Evolutionary conservation across 2,888 invertebrate species (phyloP).

Genomic region (Philaethria dido): DNA sequence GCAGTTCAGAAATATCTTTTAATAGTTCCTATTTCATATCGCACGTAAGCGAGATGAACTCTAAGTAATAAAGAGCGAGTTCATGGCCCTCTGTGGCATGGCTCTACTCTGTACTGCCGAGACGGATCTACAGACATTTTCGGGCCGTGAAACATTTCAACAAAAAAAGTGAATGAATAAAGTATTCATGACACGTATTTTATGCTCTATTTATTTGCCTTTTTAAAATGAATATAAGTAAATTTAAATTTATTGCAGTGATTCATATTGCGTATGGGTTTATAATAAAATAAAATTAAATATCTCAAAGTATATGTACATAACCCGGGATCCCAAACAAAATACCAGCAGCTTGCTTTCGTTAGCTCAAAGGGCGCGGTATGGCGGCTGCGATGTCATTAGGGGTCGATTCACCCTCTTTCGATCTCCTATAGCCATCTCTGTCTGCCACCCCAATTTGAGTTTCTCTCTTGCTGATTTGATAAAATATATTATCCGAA

Average conservation of each 20-base stretch:
- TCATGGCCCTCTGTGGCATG: slow-evolving; percentile 73
- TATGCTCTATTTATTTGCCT: slow-evolving; percentile 26
- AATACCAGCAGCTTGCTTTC: slow-evolving; percentile 33
- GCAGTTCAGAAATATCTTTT: slow-evolving; percentile 39
- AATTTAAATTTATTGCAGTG: neutral
- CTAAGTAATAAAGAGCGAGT: slow-evolving; percentile 69
- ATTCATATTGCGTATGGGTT: neutral
- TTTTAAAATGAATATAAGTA: neutral
- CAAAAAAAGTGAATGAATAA: slow-evolving; percentile 42
- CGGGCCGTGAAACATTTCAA: slow-evolving; percentile 48
- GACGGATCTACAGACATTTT: slow-evolving; percentile 55
- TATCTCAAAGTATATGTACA: neutral
- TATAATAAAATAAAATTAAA: neutral
- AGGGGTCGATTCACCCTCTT: slow-evolving; percentile 80
- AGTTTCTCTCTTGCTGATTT: slow-evolving; percentile 60
- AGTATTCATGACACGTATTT: slow-evolving; percentile 40
- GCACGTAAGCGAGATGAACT: slow-evolving; percentile 68
- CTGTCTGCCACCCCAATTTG: slow-evolving; percentile 69
- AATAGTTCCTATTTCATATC: slow-evolving; percentile 48
- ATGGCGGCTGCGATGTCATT: slow-evolving; percentile 64
- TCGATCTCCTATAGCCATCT: slow-evolving; percentile 63
- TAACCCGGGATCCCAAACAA: slow-evolving; percentile 10
- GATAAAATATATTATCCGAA: slow-evolving; percentile 32
- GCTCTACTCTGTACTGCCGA: slow-evolving; percentile 48
- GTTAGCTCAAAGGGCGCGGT: slow-evolving; percentile 53